Conservation (phyloP, 30 jellyfish, hydroid and myxozoan species). For the Aurelia sp. region DNA sequence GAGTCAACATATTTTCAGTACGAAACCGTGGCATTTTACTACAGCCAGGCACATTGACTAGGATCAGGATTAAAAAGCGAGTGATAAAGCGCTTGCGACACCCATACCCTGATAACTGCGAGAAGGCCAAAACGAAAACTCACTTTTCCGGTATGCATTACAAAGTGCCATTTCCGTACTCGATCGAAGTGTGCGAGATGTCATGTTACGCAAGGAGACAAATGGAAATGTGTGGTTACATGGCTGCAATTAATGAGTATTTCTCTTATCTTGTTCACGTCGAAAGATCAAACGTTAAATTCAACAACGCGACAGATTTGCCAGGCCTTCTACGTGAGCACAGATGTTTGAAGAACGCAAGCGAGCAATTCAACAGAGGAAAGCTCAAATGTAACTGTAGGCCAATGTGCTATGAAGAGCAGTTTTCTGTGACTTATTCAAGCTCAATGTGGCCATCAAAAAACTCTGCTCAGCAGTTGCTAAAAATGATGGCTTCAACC, state of each 20-base stretch:
- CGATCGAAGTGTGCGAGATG: conserved; percentile 9
- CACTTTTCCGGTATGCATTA: background rate
- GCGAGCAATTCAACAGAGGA: background rate
- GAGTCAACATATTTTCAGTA: background rate
- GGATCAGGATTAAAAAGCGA: conserved; percentile 24
- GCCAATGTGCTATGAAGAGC: background rate
- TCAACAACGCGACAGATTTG: conserved; percentile 3
- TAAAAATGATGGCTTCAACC: background rate
- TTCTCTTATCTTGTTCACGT: no score
- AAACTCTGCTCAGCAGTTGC: background rate
- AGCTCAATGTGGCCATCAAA: conserved; percentile 25
- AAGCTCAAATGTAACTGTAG: background rate
- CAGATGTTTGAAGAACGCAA: background rate
- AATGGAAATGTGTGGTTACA: conserved; percentile 8
- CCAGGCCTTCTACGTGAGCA: background rate
- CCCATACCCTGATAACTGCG: conserved; percentile 61
- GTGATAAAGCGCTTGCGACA: conserved; percentile 13
- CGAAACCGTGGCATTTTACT: conserved; percentile 6
- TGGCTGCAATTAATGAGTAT: background rate
- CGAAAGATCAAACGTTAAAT: background rate
- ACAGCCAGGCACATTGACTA: conserved; percentile 36
- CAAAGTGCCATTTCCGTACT: background rate
- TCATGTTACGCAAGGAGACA: conserved; percentile 1
- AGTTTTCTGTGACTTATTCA: background rate
- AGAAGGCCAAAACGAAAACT: background rate